A percentile compares a stretch with the other conserved stretches of the same genome.
Conservation (phyloP, 2,888 invertebrate genomes). For the Oconnorella tubifera region DNA sequence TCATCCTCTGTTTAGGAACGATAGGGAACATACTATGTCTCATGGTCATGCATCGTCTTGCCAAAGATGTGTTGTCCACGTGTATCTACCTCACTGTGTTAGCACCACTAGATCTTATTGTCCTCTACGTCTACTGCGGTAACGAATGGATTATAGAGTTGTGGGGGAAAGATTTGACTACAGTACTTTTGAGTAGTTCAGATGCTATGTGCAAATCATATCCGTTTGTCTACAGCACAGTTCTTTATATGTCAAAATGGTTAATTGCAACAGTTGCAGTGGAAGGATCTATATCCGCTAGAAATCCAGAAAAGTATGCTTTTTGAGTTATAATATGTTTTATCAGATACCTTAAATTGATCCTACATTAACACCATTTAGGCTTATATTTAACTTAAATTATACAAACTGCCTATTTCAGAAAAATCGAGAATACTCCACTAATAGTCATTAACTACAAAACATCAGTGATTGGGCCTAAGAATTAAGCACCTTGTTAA, state of each 20-base stretch:
- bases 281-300: constrained; percentile 44
- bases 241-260: constrained; percentile 47
- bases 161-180: constrained; percentile 24
- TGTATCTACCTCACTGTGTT: constrained; percentile 47
- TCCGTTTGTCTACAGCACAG: constrained; percentile 44
- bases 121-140: constrained; percentile 48
- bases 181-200: constrained; percentile 41
- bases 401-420: too few species aligned
- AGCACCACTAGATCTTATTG: constrained; percentile 43
- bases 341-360: too few species aligned
- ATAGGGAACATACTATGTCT: constrained; percentile 40
- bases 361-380: too few species aligned
- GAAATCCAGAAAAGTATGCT: constrained; percentile 38
- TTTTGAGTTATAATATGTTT: too few species aligned
- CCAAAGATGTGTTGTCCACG: constrained; percentile 45
- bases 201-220: constrained; percentile 51
- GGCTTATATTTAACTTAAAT: too few species aligned
- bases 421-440: too few species aligned
- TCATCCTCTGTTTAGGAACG: constrained; percentile 44
- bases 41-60: constrained; percentile 40
- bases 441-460: too few species aligned
- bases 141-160: constrained; percentile 43
- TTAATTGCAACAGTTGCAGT: constrained; percentile 45
- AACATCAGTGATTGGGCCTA: too few species aligned
- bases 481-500: too few species aligned